Conservation (phyloP, 64 coral and sea anemone genomes). For the Trachythela sp. region DNA sequence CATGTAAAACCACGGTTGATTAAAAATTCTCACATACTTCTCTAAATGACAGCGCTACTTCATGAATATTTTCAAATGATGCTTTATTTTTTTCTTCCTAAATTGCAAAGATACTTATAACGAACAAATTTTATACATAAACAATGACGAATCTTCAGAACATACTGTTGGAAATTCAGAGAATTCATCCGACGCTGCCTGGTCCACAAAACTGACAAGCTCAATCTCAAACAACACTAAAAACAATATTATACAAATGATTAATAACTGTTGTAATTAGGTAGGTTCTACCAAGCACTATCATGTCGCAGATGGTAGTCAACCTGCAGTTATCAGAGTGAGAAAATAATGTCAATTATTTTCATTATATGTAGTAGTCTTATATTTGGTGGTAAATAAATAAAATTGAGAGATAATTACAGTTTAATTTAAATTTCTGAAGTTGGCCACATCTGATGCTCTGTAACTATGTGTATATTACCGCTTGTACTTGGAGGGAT, state of each 20-base stretch:
- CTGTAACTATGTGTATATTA: neutral
- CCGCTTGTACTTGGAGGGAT: slow-evolving; percentile 50
- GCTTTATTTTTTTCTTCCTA: slow-evolving; percentile 75
- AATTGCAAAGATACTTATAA: neutral
- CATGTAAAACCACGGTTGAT: neutral
- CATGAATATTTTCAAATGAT: slow-evolving; percentile 70
- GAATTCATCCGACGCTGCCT: slow-evolving; percentile 64
- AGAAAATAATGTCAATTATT: no score
- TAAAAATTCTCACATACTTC: slow-evolving; percentile 55
- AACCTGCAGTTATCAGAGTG: no score
- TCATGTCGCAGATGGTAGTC: no score
- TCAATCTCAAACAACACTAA: slow-evolving; percentile 92
- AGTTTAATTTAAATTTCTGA: no score
- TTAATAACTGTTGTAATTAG: no score
- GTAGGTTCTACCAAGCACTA: no score
- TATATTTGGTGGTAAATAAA: no score
- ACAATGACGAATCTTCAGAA: neutral
- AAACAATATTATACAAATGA: neutral
- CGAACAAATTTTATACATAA: neutral
- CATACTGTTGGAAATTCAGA: slow-evolving; percentile 65
- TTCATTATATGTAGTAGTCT: no score
- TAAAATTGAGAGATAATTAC: no score
- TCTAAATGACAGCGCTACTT: slow-evolving; percentile 69
- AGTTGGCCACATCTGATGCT: no score
- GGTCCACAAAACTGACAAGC: slow-evolving; percentile 78